These are phyloP conservation scores for Lithobates pipiens DNA, from an alignment of 2,797 vertebrate genomes.

Conservation along the genomic window DNA sequence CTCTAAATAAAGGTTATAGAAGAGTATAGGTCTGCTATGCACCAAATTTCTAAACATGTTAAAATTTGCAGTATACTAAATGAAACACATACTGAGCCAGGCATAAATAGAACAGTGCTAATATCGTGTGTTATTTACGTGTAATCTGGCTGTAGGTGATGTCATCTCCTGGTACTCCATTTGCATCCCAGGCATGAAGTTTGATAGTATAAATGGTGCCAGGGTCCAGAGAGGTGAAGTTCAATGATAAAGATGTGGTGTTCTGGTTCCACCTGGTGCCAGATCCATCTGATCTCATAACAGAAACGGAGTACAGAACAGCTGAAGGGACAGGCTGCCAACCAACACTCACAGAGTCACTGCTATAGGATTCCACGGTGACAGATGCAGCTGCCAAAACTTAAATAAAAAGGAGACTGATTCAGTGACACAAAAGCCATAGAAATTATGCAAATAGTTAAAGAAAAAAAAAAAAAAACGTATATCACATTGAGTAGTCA, in stretches of 20 bases:
- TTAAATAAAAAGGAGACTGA: slow-evolving; percentile 60
- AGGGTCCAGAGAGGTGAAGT: slow-evolving; percentile 78
- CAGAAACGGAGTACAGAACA: slow-evolving; percentile 78
- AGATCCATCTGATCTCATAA: slow-evolving; percentile 78
- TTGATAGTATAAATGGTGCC: slow-evolving; percentile 82
- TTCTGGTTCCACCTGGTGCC: slow-evolving; percentile 77
- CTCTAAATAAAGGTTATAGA: too few species aligned
- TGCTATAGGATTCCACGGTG: slow-evolving; percentile 77
- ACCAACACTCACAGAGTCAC: slow-evolving; percentile 80
- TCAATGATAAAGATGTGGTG: slow-evolving; percentile 76
- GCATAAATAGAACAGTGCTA: too few species aligned
- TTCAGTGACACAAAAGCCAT: too few species aligned
- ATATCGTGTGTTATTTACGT: slow-evolving; percentile 76
- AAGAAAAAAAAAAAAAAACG: too few species aligned
- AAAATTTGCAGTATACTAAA: too few species aligned
- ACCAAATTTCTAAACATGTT: too few species aligned
- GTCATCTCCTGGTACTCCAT: slow-evolving; percentile 81
- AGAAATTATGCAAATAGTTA: too few species aligned
- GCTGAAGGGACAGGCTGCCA: slow-evolving; percentile 80
- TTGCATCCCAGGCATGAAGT: slow-evolving; percentile 82
- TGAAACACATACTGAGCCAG: too few species aligned
- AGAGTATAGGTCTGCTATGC: too few species aligned
- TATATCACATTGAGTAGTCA: too few species aligned
- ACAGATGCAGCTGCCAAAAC: slow-evolving; percentile 83
- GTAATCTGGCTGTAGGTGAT: slow-evolving; percentile 84